phyloP scores from a whole-genome alignment of 2,797 vertebrate genomes.

The Oreochromis mossambicus region DNA sequence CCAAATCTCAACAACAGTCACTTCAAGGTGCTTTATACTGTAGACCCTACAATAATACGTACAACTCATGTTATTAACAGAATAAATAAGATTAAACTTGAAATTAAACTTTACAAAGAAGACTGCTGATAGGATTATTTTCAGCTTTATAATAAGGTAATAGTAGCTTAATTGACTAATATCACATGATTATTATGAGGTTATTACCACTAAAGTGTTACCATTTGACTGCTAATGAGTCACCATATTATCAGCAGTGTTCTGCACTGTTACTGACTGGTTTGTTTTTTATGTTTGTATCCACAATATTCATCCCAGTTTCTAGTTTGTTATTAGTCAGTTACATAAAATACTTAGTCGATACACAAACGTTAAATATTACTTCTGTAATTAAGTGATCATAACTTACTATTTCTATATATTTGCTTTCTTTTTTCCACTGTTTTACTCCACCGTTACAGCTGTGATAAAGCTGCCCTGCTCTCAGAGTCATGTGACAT shows the following conservation, averaged over 20 bases:
- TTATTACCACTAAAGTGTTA: not conserved
- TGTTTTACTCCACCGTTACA: not conserved
- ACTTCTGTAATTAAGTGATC: not conserved
- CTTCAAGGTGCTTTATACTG: not conserved
- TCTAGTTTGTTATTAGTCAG: not conserved
- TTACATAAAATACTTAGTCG: accelerated
- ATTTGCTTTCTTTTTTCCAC: accelerated
- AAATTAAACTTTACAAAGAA: not conserved
- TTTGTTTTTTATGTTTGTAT: not conserved
- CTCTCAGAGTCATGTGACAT: not conserved
- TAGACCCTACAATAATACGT: not conserved
- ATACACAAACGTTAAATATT: not conserved
- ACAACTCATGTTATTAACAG: not conserved
- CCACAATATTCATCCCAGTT: not conserved
- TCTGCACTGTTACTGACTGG: not conserved
- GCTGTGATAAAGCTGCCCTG: not conserved
- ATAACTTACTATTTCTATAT: not conserved
- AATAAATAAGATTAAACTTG: not conserved
- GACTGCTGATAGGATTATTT: not conserved
- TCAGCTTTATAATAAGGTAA: not conserved
- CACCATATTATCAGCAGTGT: too few relatives aligned
- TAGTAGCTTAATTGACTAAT: accelerated
- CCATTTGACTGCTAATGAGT: not conserved
- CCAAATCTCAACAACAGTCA: not conserved
- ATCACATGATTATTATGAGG: not conserved